Conservation (phyloP, 2,888 invertebrate species). For the Blastobasis lacticolella region DNA sequence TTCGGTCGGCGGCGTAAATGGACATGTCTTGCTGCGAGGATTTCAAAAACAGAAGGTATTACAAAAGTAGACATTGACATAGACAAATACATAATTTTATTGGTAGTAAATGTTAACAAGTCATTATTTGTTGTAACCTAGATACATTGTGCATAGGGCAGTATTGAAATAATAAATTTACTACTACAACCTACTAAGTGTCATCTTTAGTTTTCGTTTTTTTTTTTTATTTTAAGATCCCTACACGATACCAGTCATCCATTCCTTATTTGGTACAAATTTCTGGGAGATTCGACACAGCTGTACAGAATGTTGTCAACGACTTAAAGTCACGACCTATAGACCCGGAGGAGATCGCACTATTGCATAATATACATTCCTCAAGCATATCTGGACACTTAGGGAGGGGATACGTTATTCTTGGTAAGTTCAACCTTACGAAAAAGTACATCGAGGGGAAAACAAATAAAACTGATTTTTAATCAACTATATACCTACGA, state of each 20-base stretch:
- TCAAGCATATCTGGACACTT: slow-evolving; percentile 41
- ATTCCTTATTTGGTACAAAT: slow-evolving; percentile 44
- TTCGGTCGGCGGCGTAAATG: slow-evolving; percentile 44
- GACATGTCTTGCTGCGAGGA: slow-evolving; percentile 45
- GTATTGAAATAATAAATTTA: neutral
- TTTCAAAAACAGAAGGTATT: slow-evolving; percentile 44
- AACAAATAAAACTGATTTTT: neutral
- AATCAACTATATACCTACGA: neutral
- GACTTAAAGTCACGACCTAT: slow-evolving; percentile 40
- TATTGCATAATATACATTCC: slow-evolving; percentile 46
- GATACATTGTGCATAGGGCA: neutral
- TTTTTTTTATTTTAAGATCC: slow-evolving; percentile 27
- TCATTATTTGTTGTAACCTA: neutral
- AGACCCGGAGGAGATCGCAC: slow-evolving; percentile 51
- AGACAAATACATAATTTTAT: neutral
- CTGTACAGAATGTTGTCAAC: slow-evolving; percentile 30
- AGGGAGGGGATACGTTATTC: slow-evolving; percentile 44
- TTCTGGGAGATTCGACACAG: slow-evolving; percentile 40
- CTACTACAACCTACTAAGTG: neutral
- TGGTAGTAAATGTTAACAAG: neutral
- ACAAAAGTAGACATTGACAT: neutral
- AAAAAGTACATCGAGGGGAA: neutral
- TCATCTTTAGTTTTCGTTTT: neutral
- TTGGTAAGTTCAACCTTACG: slow-evolving; percentile 27
- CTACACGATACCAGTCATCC: slow-evolving; percentile 30